Conservation (phyloP, 2,797 vertebrate genomes). For the Jordanella pulchra region DNA sequence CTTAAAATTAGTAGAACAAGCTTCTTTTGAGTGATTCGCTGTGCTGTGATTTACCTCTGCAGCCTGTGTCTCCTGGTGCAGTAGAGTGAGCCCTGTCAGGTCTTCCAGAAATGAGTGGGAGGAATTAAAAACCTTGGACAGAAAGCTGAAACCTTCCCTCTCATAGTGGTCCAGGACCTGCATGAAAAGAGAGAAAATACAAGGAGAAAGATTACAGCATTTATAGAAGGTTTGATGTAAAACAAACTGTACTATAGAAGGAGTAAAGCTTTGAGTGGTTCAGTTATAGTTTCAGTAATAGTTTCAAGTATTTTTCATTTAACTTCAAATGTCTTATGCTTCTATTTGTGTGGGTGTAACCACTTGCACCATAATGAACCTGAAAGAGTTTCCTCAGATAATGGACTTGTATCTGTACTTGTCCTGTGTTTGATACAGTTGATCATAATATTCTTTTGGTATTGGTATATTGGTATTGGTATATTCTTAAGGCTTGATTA, state of each 20-base stretch:
- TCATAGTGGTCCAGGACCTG: constrained; percentile 95
- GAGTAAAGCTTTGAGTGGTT: background rate
- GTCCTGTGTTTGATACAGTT: too few relatives aligned
- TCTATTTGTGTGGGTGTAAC: background rate
- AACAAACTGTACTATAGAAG: background rate
- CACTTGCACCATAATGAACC: too few relatives aligned
- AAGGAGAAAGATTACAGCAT: constrained; percentile 2
- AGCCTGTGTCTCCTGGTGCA: constrained; percentile 98
- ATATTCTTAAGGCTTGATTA: too few relatives aligned
- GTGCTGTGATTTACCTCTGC: constrained; percentile 87
- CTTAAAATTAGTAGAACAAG: background rate
- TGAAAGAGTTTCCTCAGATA: too few relatives aligned
- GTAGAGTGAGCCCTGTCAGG: constrained; percentile 92
- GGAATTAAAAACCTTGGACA: constrained; percentile 96
- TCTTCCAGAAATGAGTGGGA: constrained; percentile 98
- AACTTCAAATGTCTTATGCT: background rate
- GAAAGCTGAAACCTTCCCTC: constrained; percentile 91
- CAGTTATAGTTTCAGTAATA: background rate
- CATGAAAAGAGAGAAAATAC: constrained; percentile 21
- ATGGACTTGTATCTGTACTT: too few relatives aligned
- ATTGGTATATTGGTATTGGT: too few relatives aligned
- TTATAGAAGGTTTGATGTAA: background rate
- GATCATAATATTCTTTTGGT: too few relatives aligned
- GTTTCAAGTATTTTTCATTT: background rate
- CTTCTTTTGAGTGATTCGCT: background rate